A percentile compares a stretch with the other conserved stretches of the same genome.
Conservation (phyloP, 1,140 invertebrate species). For the Penaeus chinensis region DNA sequence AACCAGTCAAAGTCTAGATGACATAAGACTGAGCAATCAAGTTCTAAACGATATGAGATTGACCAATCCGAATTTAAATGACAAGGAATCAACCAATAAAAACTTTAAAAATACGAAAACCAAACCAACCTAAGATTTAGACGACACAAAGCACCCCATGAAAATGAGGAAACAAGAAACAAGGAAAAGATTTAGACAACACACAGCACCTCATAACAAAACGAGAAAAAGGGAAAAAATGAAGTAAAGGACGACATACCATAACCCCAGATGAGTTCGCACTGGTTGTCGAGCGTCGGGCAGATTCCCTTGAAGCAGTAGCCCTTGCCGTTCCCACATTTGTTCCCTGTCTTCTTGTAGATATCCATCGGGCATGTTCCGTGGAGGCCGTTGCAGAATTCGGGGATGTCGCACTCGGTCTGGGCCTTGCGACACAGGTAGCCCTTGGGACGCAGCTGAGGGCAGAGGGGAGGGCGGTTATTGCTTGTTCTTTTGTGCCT, state of each 20-base stretch:
- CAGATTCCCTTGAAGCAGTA: slow-evolving; percentile 93
- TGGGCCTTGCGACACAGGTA: slow-evolving; percentile 83
- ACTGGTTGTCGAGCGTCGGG: slow-evolving; percentile 87
- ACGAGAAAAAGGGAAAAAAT: background rate
- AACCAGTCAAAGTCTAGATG: no score
- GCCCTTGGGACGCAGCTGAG: slow-evolving; percentile 80
- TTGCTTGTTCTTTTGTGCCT: no score
- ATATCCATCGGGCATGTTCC: slow-evolving; percentile 90
- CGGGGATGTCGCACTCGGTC: slow-evolving; percentile 95
- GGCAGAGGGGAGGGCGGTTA: background rate
- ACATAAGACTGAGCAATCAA: no score
- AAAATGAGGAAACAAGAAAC: no score
- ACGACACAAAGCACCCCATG: no score
- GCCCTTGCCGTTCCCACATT: slow-evolving; percentile 78
- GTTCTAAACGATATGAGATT: no score
- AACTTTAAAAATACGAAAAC: no score
- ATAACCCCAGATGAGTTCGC: slow-evolving; percentile 91
- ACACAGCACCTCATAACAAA: background rate
- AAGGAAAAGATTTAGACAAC: background rate
- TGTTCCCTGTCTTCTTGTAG: slow-evolving; percentile 89
- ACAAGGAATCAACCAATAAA: no score
- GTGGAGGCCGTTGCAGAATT: slow-evolving; percentile 86
- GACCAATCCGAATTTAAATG: no score
- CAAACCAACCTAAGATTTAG: no score
- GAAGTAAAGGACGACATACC: slow-evolving; percentile 65